Conservation (phyloP, 2,113 vertebrate genomes). For the Prietella phreatophila region DNA sequence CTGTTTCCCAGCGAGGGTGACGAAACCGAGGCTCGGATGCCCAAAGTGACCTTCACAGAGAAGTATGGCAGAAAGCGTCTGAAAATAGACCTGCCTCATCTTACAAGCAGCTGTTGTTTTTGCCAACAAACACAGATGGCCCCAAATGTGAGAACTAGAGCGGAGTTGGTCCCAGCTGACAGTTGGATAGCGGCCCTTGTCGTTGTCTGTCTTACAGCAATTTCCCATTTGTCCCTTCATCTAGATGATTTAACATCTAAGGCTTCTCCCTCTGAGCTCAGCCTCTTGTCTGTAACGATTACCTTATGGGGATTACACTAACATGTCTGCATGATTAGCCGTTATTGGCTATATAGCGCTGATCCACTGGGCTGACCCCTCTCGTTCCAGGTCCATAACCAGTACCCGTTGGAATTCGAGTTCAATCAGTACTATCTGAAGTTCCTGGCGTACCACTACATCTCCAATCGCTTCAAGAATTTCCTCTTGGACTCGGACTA, state of each 20-base stretch:
- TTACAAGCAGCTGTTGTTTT: slow-evolving; percentile 93
- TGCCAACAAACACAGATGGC: slow-evolving; percentile 91
- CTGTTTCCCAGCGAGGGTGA: slow-evolving; percentile 69
- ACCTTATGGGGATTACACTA: slow-evolving; percentile 31
- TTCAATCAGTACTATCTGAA: slow-evolving; percentile 98
- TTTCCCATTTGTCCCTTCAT: neutral
- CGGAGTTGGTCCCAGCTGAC: slow-evolving; percentile 44
- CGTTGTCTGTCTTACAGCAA: slow-evolving; percentile 53
- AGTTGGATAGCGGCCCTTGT: slow-evolving; percentile 58
- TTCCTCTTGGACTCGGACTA: slow-evolving; percentile 98
- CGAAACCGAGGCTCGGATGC: slow-evolving; percentile 61
- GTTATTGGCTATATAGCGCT: slow-evolving; percentile 9
- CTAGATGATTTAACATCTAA: neutral
- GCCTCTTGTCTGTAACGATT: slow-evolving; percentile 56
- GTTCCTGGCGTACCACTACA: slow-evolving; percentile 96
- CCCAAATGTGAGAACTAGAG: slow-evolving; percentile 64
- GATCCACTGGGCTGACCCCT: slow-evolving; percentile 36
- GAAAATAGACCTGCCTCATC: slow-evolving; percentile 91
- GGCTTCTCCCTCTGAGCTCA: neutral
- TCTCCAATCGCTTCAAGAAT: slow-evolving; percentile 97
- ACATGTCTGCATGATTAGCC: neutral
- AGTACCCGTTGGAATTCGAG: slow-evolving; percentile 95
- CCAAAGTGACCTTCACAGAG: slow-evolving; percentile 64
- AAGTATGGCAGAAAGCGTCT: slow-evolving; percentile 72
- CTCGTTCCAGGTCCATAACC: slow-evolving; percentile 84